A percentile compares a stretch with the other conserved stretches of the same genome.
Evolutionary conservation across 2,113 vertebrate species (phyloP).

Genomic region (Donacobius atricapilla): DNA sequence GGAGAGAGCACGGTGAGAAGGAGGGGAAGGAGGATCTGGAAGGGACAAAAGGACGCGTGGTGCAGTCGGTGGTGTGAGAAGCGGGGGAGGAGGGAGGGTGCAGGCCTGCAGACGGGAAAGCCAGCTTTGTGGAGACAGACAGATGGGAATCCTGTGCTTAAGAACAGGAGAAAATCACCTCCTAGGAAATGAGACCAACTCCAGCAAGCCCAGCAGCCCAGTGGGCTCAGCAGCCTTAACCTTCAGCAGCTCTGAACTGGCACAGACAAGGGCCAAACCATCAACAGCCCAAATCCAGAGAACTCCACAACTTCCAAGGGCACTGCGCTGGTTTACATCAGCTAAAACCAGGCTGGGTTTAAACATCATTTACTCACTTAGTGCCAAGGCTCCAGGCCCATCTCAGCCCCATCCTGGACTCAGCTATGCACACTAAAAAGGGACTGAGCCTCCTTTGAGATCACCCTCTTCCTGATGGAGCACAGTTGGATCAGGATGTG

Average conservation of each 20-base stretch:
- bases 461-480: background rate
- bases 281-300: background rate
- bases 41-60: conserved; percentile 56
- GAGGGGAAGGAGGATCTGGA: conserved; percentile 13
- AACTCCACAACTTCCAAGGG: background rate
- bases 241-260: background rate
- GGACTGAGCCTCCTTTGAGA: background rate
- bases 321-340: background rate
- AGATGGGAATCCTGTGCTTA: conserved; percentile 41
- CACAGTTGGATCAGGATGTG: background rate
- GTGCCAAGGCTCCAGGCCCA: background rate
- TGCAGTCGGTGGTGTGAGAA: conserved; percentile 39
- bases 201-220: background rate
- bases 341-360: background rate
- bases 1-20: background rate
- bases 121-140: conserved; percentile 24
- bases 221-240: background rate
- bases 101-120: conserved; percentile 50
- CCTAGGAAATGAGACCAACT: background rate
- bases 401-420: background rate
- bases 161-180: background rate
- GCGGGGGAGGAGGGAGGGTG: conserved; percentile 25
- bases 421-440: background rate
- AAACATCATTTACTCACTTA: background rate
- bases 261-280: background rate